Conservation (phyloP, 2,113 vertebrate species). For the Erpornis zantholeuca region DNA sequence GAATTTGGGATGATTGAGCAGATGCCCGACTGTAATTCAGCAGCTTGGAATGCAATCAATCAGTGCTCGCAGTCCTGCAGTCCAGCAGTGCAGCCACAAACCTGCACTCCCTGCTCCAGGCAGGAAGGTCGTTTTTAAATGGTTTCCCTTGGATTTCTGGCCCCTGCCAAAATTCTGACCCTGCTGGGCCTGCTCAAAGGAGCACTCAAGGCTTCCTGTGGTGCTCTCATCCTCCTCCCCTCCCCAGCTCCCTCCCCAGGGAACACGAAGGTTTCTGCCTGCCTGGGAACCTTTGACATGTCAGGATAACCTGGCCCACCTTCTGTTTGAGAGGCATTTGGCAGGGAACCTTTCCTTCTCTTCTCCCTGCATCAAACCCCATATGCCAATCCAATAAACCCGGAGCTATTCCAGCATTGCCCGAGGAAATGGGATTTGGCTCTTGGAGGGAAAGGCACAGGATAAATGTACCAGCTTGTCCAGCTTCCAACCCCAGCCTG, state of each 20-base stretch:
- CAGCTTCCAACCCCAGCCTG: background rate
- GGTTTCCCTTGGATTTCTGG: background rate
- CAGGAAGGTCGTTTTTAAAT: background rate
- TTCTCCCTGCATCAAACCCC: background rate
- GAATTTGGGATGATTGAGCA: background rate
- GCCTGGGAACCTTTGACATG: background rate
- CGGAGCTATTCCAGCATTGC: background rate
- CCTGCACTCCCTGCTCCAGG: background rate
- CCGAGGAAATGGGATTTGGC: background rate
- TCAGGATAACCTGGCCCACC: background rate
- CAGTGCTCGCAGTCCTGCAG: background rate
- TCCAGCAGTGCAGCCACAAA: constrained; percentile 43
- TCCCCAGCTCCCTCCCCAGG: background rate
- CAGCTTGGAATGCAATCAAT: constrained; percentile 45
- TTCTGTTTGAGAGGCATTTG: background rate
- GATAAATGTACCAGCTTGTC: background rate
- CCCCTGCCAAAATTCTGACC: background rate
- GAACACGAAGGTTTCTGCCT: background rate
- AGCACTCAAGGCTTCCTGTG: rapidly evolving
- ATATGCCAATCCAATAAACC: background rate
- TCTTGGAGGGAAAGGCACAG: background rate
- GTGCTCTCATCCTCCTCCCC: background rate
- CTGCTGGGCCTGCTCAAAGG: background rate
- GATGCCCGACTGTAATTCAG: constrained; percentile 19
- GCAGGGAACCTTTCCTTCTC: background rate